Conservation (phyloP, 2,797 vertebrate species). For the Acanthurus tractus region DNA sequence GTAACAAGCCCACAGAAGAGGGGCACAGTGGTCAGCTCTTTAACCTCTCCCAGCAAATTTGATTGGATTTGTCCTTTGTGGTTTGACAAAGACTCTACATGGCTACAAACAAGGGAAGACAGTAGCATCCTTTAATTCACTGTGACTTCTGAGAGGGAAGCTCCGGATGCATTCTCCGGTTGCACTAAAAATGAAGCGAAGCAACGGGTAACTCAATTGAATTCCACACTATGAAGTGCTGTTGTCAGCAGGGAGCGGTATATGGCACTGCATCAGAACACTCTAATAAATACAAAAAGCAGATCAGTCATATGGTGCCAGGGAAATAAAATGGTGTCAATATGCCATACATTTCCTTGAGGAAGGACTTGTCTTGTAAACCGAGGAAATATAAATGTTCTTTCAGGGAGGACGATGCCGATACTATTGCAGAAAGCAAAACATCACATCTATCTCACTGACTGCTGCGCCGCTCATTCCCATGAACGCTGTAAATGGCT, state of each 20-base stretch:
- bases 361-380: conserved; percentile 61
- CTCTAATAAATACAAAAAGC: conserved; percentile 78
- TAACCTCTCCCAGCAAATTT: conserved; percentile 83
- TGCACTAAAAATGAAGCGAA: conserved; percentile 68
- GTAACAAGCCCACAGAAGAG: conserved; percentile 78
- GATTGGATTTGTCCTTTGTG: conserved; percentile 85
- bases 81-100: conserved; percentile 73
- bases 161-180: conserved; percentile 59
- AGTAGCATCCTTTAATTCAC: conserved; percentile 67
- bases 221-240: conserved; percentile 72
- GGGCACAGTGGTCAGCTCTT: conserved; percentile 75
- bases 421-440: conserved; percentile 53
- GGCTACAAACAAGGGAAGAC: conserved; percentile 74
- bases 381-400: conserved; percentile 44
- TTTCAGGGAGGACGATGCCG: conserved; percentile 26
- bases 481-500: not conserved
- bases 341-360: conserved; percentile 59
- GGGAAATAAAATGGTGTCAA: conserved; percentile 75
- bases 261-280: conserved; percentile 60
- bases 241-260: conserved; percentile 73
- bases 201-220: conserved; percentile 73
- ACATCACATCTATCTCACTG: conserved; percentile 46
- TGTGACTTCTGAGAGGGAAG: conserved; percentile 58
- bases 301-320: conserved; percentile 70
- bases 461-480: conserved; percentile 25